Percentiles rank a stretch among this genome's conserved stretches.
These are phyloP conservation scores for Platichthys flesus DNA, from an alignment of 2,113 vertebrate species.

Conservation along the genomic window DNA sequence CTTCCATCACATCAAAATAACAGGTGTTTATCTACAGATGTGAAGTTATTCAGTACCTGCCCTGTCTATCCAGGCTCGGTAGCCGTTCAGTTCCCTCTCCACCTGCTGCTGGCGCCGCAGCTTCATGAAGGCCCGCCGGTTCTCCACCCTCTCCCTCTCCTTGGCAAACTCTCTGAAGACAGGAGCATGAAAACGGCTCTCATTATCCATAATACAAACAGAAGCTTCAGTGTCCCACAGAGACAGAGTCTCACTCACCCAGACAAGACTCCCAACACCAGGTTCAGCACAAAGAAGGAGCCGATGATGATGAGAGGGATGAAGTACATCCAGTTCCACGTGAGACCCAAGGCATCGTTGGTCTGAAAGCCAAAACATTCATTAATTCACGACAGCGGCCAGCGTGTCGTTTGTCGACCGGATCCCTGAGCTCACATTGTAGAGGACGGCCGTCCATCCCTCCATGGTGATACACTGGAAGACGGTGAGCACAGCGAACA, in stretches of 20 bases:
- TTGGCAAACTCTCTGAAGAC: constrained; percentile 95
- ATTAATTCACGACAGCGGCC: not conserved
- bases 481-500: constrained; percentile 97
- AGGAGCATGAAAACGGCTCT: not conserved
- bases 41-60: constrained; percentile 83
- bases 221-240: not conserved
- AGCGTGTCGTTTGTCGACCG: too few species aligned
- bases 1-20: not conserved
- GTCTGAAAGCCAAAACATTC: constrained; percentile 81
- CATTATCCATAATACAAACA: not conserved
- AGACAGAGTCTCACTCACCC: constrained; percentile 83
- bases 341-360: constrained; percentile 93
- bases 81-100: constrained; percentile 95
- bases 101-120: constrained; percentile 97
- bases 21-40: not conserved
- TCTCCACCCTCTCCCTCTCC: constrained; percentile 97
- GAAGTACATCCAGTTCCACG: constrained; percentile 99
- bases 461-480: constrained; percentile 99
- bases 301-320: constrained; percentile 97
- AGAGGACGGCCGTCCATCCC: constrained; percentile 98
- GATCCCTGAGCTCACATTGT: constrained; percentile 80
- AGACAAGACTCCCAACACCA: constrained; percentile 95
- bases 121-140: constrained; percentile 98
- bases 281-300: constrained; percentile 97
- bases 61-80: constrained; percentile 98